phyloP scores from a whole-genome alignment of 1,140 invertebrate genomes.

The Hyles euphorbiae region DNA sequence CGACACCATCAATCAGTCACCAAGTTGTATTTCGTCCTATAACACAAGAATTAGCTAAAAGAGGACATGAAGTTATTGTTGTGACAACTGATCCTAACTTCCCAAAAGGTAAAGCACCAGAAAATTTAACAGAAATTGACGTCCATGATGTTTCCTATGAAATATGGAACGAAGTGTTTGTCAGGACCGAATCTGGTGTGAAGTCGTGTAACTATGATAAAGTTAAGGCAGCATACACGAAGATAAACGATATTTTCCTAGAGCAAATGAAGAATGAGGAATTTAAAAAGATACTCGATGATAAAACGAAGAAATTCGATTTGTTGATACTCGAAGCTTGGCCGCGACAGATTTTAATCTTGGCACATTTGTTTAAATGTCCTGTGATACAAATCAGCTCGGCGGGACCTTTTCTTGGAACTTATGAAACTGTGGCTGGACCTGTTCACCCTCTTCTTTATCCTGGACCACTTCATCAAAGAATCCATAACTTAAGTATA shows the following conservation, averaged over 20 bases:
- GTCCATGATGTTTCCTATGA: constrained; percentile 36
- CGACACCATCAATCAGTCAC: constrained; percentile 65
- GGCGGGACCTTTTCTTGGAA: constrained; percentile 21
- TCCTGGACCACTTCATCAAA: constrained; percentile 50
- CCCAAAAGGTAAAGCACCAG: constrained; percentile 18
- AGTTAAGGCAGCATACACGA: constrained; percentile 9
- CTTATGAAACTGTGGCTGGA: constrained; percentile 46
- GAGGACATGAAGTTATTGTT: constrained; percentile 46
- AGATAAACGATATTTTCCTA: constrained; percentile 19
- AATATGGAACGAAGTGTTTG: constrained; percentile 22
- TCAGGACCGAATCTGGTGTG: not conserved
- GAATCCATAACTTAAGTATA: constrained; percentile 31
- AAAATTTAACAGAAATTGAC: constrained; percentile 45
- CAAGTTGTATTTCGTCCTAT: constrained; percentile 62
- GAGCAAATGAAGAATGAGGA: constrained; percentile 26
- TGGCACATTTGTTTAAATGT: constrained; percentile 54
- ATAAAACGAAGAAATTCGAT: constrained; percentile 43
- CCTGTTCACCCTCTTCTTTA: constrained; percentile 63
- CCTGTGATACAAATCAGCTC: constrained; percentile 61
- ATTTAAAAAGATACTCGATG: constrained; percentile 38
- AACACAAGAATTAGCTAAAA: constrained; percentile 29
- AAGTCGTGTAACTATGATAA: not conserved
- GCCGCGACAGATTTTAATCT: constrained; percentile 28
- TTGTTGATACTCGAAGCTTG: constrained; percentile 46
- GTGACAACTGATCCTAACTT: constrained; percentile 43